Conservation (phyloP, 2,888 invertebrate species). For the Mythimna albipuncta region DNA sequence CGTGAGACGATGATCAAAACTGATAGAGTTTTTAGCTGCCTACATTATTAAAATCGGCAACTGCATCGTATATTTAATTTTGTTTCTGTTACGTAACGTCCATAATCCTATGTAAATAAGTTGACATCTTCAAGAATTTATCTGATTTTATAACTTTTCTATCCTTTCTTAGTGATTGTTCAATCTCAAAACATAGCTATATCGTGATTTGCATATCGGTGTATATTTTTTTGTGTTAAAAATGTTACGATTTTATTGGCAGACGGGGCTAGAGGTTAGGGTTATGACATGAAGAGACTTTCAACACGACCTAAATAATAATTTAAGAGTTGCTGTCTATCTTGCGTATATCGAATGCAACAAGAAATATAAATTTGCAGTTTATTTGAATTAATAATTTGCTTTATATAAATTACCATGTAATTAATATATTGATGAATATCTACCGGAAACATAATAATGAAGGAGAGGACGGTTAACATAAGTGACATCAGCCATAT, state of each 20-base stretch:
- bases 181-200: conserved; percentile 28
- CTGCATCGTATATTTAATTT: neutral
- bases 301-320: conserved; percentile 39
- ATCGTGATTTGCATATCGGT: conserved; percentile 43
- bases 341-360: conserved; percentile 7
- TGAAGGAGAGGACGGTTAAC: too few relatives aligned
- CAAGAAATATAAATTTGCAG: neutral
- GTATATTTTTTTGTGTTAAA: conserved; percentile 9
- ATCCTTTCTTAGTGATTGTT: conserved; percentile 27
- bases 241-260: conserved; percentile 50
- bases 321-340: conserved; percentile 9
- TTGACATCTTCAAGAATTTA: neutral
- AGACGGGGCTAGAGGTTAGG: conserved; percentile 53
- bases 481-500: too few relatives aligned
- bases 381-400: neutral
- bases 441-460: too few relatives aligned
- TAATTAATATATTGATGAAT: too few relatives aligned
- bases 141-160: conserved; percentile 6
- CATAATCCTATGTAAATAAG: conserved; percentile 9
- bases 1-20: conserved; percentile 51
- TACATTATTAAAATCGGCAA: conserved; percentile 8
- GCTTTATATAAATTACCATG: too few relatives aligned
- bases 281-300: conserved; percentile 50
- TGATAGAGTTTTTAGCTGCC: conserved; percentile 24
- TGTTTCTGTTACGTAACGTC: neutral